phyloP scores from a whole-genome alignment of 2,888 invertebrate genomes.

The Siphlonurus alternatus region DNA sequence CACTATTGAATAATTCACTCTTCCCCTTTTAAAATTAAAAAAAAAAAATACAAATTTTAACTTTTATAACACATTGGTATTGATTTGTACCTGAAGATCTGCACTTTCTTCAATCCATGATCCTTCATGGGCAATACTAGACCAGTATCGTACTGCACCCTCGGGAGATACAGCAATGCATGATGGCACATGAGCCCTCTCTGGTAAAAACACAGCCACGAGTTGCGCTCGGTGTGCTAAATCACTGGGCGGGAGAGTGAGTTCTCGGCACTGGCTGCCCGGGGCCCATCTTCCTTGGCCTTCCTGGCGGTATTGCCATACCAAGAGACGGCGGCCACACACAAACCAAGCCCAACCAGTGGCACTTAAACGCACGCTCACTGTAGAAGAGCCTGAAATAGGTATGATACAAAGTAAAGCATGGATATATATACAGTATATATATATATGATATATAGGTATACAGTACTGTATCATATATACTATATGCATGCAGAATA shows the following conservation, averaged over 20 bases:
- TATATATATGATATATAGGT: neutral
- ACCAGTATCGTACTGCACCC: conserved; percentile 85
- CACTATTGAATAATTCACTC: too few relatives aligned
- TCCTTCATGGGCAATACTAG: conserved; percentile 73
- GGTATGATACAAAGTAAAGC: neutral
- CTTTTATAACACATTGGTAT: too few relatives aligned
- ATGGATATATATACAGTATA: neutral
- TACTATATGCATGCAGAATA: neutral
- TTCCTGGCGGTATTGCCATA: conserved; percentile 50
- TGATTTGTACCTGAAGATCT: conserved; percentile 46
- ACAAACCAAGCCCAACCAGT: conserved; percentile 76
- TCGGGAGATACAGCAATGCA: conserved; percentile 89
- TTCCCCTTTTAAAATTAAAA: too few relatives aligned
- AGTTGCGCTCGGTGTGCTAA: conserved; percentile 77
- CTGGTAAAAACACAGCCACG: conserved; percentile 47
- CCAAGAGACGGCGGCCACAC: conserved; percentile 62
- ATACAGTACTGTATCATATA: neutral
- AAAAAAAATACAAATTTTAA: too few relatives aligned
- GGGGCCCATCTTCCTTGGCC: conserved; percentile 9
- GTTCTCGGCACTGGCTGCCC: conserved; percentile 55
- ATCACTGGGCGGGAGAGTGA: conserved; percentile 81
- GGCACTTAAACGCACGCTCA: conserved; percentile 44
- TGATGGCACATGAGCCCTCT: conserved; percentile 42
- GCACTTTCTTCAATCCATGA: conserved; percentile 69
- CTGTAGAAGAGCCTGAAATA: conserved; percentile 27